Base-by-base conservation (phyloP, 2,888 invertebrate species). In the Cotesia congregata region DNA sequence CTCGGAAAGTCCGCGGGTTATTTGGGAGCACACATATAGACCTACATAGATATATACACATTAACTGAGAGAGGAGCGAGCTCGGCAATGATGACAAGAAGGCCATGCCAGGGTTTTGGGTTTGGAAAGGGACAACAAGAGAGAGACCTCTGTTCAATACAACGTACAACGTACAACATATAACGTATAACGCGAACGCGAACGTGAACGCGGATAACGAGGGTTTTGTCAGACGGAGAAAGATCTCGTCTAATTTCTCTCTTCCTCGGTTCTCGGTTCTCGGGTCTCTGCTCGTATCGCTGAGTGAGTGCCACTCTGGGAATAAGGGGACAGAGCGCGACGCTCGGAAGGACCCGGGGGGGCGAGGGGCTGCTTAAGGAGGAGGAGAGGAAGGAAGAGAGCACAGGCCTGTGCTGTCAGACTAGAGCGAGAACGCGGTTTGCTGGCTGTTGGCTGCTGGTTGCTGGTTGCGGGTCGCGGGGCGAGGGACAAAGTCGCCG, bases 381-480 rank as follows among this genome's bases (percentile, higher is more conserved):
- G 75, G 67, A 20, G 74, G 67, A 61, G 72, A 62, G 77, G 59
- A 72, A 64, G 74, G 64, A 40, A 62, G 61, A 40, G 50, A 39
- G 40, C 30, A 30, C 3, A 30, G 30, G n/a, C 78, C 60, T 64
- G 62, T 62, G 30, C 75, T 17, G 67, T n/a, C 39, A 74, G 17
- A 17, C 17, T 17, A 17, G 74, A 6, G 75, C 87, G 85, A 81
- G 89, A 88, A 73, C 38, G 75, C 75, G 70, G 75, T 62, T 62
- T 62, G 62, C 20, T 30, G 65, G 65, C 62, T 20, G 59, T 65
- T 30, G 30, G 30, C 3, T 30, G 30, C 30, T 2, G 30, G 30
- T 30, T 17, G 59, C 67, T 30, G 30, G 30, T 30, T 30, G 30
- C 30, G 30, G 30, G 30, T 30, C 30, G 59, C 62, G 77, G 78